Base-by-base conservation (phyloP, 2,888 invertebrate species). In the Callyntrura sp. region DNA sequence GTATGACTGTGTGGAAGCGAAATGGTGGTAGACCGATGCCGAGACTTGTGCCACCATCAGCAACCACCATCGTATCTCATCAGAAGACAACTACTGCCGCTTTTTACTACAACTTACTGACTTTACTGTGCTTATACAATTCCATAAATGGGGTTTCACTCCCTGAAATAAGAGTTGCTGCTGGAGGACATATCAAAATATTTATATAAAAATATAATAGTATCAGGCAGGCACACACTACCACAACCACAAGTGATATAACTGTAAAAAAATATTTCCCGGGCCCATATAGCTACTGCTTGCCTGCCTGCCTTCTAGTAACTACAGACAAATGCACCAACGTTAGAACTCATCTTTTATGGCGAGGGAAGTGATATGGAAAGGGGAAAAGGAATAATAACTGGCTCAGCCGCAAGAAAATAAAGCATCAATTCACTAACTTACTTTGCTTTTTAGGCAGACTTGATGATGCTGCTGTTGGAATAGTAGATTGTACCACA, bases 401-500 rank as follows among this genome's bases (percentile, higher is more conserved):
- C 83, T 88, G 87, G 83, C 83, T 88, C 88, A 76, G 70, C 84
- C 89, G 65, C 89, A 79, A 89, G 88, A 88, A 88, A 88, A 88
- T 88, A 88, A 82, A 82, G 88, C 88, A 88, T 84, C 84, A 89
- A 89, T 89, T 89, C 79, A 70, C 84, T 43, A 84, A 85, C 78
- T 85, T 35, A 84, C 79, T 89, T 35, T 79, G 35, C 43, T 45
- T 81, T 81, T 85, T 78, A 45, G 48, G 65, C 57, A 84, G 17
- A 4, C 23, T 25, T 55, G 51, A 70, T 65, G 20, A 25, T 70
- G 70, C 9, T 51, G 43, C 17, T 51, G 12, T 55, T 51, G 43
- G 70, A 35, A 17, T 6, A 79, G 60, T 12, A 14, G 65, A 14
- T 48, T 17, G 62, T 45, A 23, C 68, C 65, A 51, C 55, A 84